phyloP scores from a whole-genome alignment of 2,888 invertebrate genomes.

The Galerucella nymphaeae region DNA sequence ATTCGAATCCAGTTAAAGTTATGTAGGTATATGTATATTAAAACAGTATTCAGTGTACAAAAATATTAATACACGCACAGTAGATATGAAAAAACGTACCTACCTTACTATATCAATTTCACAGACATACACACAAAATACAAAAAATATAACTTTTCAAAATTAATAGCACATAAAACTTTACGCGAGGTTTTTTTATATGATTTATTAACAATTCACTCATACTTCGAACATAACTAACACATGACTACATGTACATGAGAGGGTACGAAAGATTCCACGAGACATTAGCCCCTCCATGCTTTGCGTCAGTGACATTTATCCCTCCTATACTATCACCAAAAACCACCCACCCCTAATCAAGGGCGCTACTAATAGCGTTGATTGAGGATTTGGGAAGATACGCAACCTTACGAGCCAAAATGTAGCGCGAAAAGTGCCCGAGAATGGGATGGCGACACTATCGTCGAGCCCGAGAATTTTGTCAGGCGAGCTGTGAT shows the following conservation, averaged over 20 bases:
- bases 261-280: conserved; percentile 16
- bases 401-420: no score
- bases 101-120: background rate
- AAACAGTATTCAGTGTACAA: background rate
- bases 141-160: background rate
- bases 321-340: conserved; percentile 24
- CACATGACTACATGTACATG: conserved; percentile 29
- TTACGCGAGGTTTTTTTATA: background rate
- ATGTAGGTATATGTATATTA: no score
- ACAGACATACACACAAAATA: background rate
- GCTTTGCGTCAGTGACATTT: conserved; percentile 28
- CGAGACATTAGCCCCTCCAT: conserved; percentile 15
- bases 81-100: background rate
- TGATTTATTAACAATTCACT: conserved; percentile 4
- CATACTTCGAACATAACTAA: conserved; percentile 8
- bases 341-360: conserved; percentile 24
- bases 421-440: no score
- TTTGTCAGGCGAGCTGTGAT: no score
- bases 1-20: no score
- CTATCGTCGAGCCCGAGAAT: no score
- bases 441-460: no score
- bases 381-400: no score
- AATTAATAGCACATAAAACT: conserved; percentile 6
- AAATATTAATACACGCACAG: background rate
- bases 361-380: conserved; percentile 1